Evolutionary conservation across 2,888 invertebrate genomes (phyloP).

Genomic region (Tanypteryx hageni): DNA sequence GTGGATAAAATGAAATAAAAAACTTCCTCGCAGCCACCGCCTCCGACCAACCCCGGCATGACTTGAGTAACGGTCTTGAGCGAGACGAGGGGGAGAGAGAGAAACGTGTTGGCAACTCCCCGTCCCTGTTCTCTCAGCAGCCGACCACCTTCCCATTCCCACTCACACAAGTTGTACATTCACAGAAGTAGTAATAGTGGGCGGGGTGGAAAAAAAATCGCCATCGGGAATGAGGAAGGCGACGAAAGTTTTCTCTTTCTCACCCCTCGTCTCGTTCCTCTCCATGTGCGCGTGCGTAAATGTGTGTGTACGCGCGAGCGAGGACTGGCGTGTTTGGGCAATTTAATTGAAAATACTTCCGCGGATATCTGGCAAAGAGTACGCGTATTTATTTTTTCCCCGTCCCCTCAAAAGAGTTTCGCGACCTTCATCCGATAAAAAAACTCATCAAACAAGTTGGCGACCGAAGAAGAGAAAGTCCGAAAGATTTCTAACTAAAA

Average conservation of each 20-base stretch:
- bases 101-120: conserved; percentile 9
- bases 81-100: neutral
- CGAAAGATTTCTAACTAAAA: neutral
- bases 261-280: too few species aligned
- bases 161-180: neutral
- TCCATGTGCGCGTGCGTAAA: too few species aligned
- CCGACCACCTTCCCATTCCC: neutral
- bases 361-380: neutral
- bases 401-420: neutral
- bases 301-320: neutral
- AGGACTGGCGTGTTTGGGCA: neutral
- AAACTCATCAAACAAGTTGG: neutral
- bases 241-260: neutral
- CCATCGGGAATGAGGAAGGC: neutral
- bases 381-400: neutral
- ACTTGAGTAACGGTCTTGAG: conserved; percentile 24
- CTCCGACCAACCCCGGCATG: neutral
- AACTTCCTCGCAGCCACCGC: neutral
- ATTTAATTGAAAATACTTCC: conserved; percentile 29
- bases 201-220: neutral
- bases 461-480: neutral
- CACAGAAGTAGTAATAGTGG: conserved; percentile 11
- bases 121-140: neutral
- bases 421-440: neutral
- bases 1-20: neutral